Conservation (phyloP, 2,888 invertebrate species). For the Andrena haemorrhoa region DNA sequence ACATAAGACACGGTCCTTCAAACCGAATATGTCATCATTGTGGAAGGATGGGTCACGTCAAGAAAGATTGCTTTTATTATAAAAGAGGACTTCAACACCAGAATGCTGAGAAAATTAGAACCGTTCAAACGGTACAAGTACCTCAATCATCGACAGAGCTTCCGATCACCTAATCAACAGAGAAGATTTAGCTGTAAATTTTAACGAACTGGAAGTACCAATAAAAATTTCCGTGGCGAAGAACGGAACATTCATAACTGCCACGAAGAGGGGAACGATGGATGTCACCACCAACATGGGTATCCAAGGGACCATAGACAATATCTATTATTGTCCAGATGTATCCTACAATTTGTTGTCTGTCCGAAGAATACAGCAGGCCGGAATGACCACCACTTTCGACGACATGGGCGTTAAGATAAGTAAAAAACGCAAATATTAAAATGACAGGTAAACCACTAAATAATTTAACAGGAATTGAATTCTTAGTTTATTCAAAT, state of each 20-base stretch:
- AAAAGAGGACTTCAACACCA: background rate
- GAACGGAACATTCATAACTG: slow-evolving; percentile 12
- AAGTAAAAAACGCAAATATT: background rate
- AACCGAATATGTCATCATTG: background rate
- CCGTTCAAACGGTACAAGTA: background rate
- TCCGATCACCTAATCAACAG: slow-evolving; percentile 3
- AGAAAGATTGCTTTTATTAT: slow-evolving; percentile 19
- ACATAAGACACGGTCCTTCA: background rate
- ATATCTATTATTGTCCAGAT: slow-evolving; percentile 12
- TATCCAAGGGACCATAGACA: background rate
- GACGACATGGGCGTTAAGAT: slow-evolving; percentile 1
- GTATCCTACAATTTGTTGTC: slow-evolving; percentile 14
- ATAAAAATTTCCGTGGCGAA: slow-evolving; percentile 31
- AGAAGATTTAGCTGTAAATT: background rate
- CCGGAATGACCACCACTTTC: slow-evolving; percentile 6
- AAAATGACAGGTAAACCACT: slow-evolving; percentile 7
- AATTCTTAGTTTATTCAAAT: background rate
- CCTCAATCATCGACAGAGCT: background rate
- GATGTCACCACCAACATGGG: slow-evolving; percentile 13
- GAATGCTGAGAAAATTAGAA: background rate
- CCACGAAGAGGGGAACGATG: slow-evolving; percentile 13
- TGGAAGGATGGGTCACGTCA: background rate
- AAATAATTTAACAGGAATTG: slow-evolving; percentile 9
- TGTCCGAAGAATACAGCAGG: slow-evolving; percentile 4
- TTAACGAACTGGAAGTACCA: background rate